Conservation (phyloP, 2,888 invertebrate species). For the Smittia sp. region DNA sequence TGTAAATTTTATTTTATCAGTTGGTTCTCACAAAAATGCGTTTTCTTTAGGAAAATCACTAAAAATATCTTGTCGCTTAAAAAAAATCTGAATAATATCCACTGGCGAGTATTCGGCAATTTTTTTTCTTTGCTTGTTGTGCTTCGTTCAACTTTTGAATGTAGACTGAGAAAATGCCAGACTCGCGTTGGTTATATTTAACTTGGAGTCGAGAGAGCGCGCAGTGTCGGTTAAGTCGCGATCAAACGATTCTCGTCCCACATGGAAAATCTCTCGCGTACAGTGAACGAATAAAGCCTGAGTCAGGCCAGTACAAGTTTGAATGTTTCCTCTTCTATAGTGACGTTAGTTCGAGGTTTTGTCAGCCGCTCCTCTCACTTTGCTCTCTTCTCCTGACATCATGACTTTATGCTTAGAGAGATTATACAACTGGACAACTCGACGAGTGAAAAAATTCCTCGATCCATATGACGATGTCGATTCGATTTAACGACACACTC, state of each 20-base stretch:
- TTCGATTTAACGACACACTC: no score
- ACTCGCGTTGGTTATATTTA: slow-evolving; percentile 9
- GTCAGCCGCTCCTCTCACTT: no score
- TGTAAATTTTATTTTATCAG: slow-evolving; percentile 25
- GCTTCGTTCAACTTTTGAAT: background rate
- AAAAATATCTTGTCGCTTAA: background rate
- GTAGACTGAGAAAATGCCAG: background rate
- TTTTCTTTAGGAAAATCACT: slow-evolving; percentile 31
- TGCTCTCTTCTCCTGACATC: no score
- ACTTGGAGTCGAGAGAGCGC: slow-evolving; percentile 6
- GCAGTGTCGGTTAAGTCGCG: background rate
- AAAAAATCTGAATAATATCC: slow-evolving; percentile 32
- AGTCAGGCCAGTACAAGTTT: background rate
- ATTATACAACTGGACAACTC: no score
- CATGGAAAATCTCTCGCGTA: background rate
- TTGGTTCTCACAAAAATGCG: no score
- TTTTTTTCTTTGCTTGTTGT: background rate
- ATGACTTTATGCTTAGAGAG: no score
- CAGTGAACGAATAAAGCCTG: background rate
- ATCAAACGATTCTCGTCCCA: background rate
- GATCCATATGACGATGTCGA: no score
- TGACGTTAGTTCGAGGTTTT: no score
- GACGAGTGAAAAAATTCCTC: no score
- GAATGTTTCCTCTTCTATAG: background rate
- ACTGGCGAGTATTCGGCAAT: slow-evolving; percentile 17